Conservation (phyloP, 2,113 vertebrate species). For the Boulengeromyrus knoepffleri region DNA sequence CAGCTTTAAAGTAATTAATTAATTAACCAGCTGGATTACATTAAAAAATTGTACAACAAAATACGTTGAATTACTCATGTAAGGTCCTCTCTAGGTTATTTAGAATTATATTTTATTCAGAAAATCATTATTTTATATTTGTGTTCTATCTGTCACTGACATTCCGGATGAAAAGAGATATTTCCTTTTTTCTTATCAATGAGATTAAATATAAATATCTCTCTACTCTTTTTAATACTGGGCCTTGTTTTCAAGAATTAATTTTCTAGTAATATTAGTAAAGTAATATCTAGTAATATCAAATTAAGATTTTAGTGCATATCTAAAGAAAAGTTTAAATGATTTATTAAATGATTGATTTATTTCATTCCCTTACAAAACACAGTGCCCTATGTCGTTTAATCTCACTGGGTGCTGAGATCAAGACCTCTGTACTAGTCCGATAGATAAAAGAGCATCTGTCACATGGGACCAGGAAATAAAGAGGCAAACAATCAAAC, state of each 20-base stretch:
- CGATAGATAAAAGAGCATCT: slow-evolving; percentile 71
- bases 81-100: background rate
- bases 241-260: background rate
- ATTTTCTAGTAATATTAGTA: background rate
- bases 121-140: background rate
- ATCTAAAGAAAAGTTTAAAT: background rate
- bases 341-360: background rate
- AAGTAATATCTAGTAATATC: background rate
- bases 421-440: slow-evolving; percentile 42
- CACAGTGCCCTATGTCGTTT: background rate
- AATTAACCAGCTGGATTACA: background rate
- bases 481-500: slow-evolving; percentile 71
- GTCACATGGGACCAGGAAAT: slow-evolving; percentile 52
- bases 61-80: background rate
- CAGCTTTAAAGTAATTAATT: background rate
- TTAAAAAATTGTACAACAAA: background rate
- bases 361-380: background rate
- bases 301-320: background rate
- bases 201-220: background rate
- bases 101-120: background rate
- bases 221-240: background rate
- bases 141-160: background rate
- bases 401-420: slow-evolving; percentile 52
- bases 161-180: background rate
- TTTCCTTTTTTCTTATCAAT: background rate